Evolutionary conservation across 2,888 invertebrate species (phyloP).

Genomic region (Teinopalpus imperialis): DNA sequence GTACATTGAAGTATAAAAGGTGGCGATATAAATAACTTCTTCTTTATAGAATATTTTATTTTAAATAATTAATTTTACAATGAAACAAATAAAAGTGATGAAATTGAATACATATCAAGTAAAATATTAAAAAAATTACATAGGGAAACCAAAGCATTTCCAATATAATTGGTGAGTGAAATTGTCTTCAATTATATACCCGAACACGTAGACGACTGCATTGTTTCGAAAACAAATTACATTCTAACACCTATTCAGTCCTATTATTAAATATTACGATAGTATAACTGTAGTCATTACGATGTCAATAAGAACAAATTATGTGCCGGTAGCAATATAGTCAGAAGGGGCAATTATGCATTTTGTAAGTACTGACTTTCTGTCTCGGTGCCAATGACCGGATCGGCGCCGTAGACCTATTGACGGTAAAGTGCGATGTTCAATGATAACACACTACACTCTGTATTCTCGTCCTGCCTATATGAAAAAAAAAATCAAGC

Average conservation of each 20-base stretch:
- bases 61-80: too few relatives aligned
- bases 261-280: conserved; percentile 12
- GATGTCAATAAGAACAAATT: neutral
- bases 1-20: too few relatives aligned
- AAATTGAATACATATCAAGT: too few relatives aligned
- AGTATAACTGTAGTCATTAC: neutral
- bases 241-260: conserved; percentile 1
- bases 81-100: too few relatives aligned
- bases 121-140: too few relatives aligned
- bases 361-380: conserved; percentile 10
- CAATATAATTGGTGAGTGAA: neutral
- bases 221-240: conserved; percentile 14
- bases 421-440: conserved; percentile 15
- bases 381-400: conserved; percentile 8
- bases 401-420: conserved; percentile 7
- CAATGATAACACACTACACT: conserved; percentile 10
- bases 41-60: too few relatives aligned
- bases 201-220: conserved; percentile 4
- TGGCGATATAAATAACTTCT: too few relatives aligned
- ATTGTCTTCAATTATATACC: conserved; percentile 11
- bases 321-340: conserved; percentile 9
- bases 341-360: neutral
- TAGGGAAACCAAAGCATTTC: conserved; percentile 1
- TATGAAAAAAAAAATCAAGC: conserved; percentile 3
- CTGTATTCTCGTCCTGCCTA: conserved; percentile 1